phyloP scores from a whole-genome alignment of 1,140 invertebrate species.

The Leucophenga varia region DNA sequence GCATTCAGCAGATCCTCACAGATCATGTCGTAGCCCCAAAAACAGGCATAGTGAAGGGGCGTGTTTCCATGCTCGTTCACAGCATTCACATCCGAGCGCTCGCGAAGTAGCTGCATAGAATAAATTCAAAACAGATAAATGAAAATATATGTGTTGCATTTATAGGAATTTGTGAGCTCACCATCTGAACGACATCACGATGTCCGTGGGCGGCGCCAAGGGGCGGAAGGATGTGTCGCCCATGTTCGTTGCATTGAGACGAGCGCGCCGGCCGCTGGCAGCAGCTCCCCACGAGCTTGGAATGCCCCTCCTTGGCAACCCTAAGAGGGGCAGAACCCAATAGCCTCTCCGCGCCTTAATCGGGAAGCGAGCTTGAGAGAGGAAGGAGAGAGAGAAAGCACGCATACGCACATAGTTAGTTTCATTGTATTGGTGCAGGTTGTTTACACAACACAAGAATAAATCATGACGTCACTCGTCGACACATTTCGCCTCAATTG shows the following conservation, averaged over 20 bases:
- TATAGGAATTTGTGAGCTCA: constrained; percentile 56
- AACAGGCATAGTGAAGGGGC: constrained; percentile 97
- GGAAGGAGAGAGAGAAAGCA: too few relatives aligned
- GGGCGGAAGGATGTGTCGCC: constrained; percentile 97
- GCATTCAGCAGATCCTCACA: constrained; percentile 93
- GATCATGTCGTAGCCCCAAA: constrained; percentile 93
- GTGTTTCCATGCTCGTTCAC: constrained; percentile 99
- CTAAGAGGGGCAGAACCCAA: constrained; percentile 98
- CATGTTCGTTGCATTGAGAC: constrained; percentile 98
- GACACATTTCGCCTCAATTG: not conserved
- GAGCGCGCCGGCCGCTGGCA: constrained; percentile 86
- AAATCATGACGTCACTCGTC: constrained; percentile 45
- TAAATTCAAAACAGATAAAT: too few relatives aligned
- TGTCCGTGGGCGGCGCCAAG: constrained; percentile 96
- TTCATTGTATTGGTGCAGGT: too few relatives aligned
- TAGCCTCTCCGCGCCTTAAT: constrained; percentile 91
- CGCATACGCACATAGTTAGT: too few relatives aligned
- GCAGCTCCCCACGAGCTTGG: constrained; percentile 91
- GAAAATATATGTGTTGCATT: too few relatives aligned
- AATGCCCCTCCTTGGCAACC: constrained; percentile 94
- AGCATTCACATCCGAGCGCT: constrained; percentile 95
- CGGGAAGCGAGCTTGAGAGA: too few relatives aligned
- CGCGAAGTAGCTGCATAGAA: constrained; percentile 85
- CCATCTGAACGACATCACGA: constrained; percentile 86
- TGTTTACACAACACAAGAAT: constrained; percentile 51